Base-by-base conservation (phyloP, 2,888 invertebrate species). In the Ennomos fuscantarius region DNA sequence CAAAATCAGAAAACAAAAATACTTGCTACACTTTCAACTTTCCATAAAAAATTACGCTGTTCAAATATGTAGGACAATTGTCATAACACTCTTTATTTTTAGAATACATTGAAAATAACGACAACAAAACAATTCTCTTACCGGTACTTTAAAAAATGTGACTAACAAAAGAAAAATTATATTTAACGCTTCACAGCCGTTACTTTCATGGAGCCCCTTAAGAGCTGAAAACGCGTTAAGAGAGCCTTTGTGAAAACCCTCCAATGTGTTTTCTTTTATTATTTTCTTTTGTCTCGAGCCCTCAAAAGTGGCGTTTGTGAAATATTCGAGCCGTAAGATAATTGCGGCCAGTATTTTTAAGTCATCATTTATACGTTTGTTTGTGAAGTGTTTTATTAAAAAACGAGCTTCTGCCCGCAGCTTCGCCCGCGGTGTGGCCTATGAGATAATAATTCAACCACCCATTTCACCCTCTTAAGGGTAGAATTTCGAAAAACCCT, bases 251-350 rank as follows among this genome's bases (percentile, higher is more conserved):
- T 82, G 68, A 83, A 79, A 75, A 49, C 73, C 67, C 74, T 71
- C 65, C 70, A 74, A 77, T 79, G 81, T 82, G 79, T 78, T 82
- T 82, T 82, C 75, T 82, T 83, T 79, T 82, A 76, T 79, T 81
- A 79, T 82, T 82, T 82, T 79, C 78, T 78, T 86, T 86, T 86
- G 82, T 85, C 82, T 84, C 71, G 66, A 69, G 63, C 74, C 76
- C 74, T 77, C 62, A 70, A 63, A 72, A 81, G 74, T 63, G 65
- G 73, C 73, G 75, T 75, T 79, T 78, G 81, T 83, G 81, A 86
- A 87, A 84, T 82, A 86, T 84, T 84, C 75, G 81, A 78, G 76
- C 82, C 81, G 82, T 82, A 74, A 83, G 86, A 86, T 86, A 85
- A 88, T 87, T 83, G 82, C 80, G 76, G 70, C 69, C 41, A 68